These are phyloP conservation scores for Protosalanx chinensis DNA, from an alignment of 2,797 vertebrate genomes.

Conservation along the genomic window DNA sequence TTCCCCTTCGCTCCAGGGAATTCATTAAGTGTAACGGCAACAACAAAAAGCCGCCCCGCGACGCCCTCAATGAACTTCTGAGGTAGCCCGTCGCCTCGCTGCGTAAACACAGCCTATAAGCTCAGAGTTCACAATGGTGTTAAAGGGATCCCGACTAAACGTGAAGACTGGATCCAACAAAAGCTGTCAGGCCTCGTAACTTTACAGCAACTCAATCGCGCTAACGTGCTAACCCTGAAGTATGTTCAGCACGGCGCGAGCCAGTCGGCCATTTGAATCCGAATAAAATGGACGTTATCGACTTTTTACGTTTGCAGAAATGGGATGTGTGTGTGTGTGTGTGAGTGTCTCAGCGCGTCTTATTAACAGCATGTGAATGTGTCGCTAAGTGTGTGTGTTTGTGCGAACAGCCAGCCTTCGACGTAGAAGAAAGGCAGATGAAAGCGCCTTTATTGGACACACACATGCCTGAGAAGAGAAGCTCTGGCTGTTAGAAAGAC, in stretches of 20 bases:
- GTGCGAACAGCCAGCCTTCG: background rate
- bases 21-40: constrained; percentile 66
- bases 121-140: constrained; percentile 48
- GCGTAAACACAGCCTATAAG: constrained; percentile 41
- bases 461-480: background rate
- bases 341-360: constrained; percentile 8
- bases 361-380: background rate
- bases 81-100: constrained; percentile 51
- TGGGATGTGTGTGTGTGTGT: background rate
- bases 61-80: constrained; percentile 53
- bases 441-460: background rate
- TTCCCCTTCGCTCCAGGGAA: constrained; percentile 62
- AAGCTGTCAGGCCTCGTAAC: constrained; percentile 44
- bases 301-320: background rate
- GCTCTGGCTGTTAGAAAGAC: background rate
- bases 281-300: background rate
- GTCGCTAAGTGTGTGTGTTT: constrained; percentile 6
- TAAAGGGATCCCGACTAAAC: constrained; percentile 48
- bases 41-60: constrained; percentile 49
- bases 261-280: background rate
- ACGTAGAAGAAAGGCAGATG: background rate
- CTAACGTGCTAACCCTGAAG: constrained; percentile 10
- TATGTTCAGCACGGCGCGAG: background rate
- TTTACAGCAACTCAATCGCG: constrained; percentile 38
- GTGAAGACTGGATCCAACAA: constrained; percentile 48